Percentiles rank a stretch among this genome's conserved stretches.
phyloP scores from a whole-genome alignment of 2,888 invertebrate genomes.

The Torymus texanus region DNA sequence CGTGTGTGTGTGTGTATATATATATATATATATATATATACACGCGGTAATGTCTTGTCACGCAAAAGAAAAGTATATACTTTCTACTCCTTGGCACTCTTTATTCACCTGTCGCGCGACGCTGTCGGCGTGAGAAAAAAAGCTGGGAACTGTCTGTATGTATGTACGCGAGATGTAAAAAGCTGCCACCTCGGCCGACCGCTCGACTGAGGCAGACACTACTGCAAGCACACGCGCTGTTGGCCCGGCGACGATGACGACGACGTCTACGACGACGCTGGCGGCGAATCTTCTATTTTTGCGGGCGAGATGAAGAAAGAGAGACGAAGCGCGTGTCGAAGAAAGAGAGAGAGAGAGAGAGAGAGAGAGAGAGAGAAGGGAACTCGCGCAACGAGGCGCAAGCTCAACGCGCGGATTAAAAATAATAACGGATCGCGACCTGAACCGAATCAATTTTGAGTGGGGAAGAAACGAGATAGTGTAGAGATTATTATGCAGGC shows the following conservation, averaged over 20 bases:
- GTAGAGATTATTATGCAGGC: no score
- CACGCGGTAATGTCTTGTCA: no score
- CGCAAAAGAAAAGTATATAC: no score
- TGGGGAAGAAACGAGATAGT: no score
- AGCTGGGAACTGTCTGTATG: no score
- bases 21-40: no score
- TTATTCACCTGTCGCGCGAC: constrained; percentile 46
- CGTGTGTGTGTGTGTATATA: no score
- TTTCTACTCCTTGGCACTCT: not conserved
- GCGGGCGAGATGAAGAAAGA: constrained; percentile 31
- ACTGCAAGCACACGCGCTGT: not conserved
- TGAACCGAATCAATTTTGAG: constrained; percentile 27
- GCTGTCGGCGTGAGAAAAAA: no score
- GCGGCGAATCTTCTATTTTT: constrained; percentile 47
- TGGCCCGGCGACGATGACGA: not conserved
- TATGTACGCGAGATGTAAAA: no score
- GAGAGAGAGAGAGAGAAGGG: no score
- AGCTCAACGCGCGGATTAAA: constrained; percentile 28
- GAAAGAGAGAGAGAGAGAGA: constrained; percentile 26
- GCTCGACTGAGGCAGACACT: constrained; percentile 20
- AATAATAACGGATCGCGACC: constrained; percentile 49
- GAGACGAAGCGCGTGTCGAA: constrained; percentile 12
- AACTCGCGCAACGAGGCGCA: not conserved
- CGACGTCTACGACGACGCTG: not conserved
- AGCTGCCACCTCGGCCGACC: constrained; percentile 4